Evolutionary conservation across 2,113 vertebrate genomes (phyloP).

Genomic region (Chaenocephalus aceratus): DNA sequence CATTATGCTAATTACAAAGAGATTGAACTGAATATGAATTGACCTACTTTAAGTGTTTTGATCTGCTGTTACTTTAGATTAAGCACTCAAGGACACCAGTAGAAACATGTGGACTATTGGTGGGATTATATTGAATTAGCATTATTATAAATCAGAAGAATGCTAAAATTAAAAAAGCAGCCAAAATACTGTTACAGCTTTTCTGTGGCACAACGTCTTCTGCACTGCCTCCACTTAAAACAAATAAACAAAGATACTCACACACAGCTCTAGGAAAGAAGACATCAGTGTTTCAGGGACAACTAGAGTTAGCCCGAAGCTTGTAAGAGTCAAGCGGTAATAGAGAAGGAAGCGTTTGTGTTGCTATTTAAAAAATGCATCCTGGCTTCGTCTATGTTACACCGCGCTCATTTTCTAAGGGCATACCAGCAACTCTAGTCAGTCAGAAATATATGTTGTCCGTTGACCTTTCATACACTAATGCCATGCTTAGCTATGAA

Average conservation of each 20-base stretch:
- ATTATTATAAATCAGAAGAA: not conserved
- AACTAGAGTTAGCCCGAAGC: not conserved
- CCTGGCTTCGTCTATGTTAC: not conserved
- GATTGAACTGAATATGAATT: constrained; percentile 8
- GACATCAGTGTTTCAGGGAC: not conserved
- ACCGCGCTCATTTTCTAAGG: constrained; percentile 33
- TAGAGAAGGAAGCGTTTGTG: not conserved
- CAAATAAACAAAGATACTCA: not conserved
- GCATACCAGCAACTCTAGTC: not conserved
- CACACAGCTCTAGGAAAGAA: too few species aligned
- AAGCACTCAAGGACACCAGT: not conserved
- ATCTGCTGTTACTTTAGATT: not conserved
- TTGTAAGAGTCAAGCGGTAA: not conserved
- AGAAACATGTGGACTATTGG: not conserved
- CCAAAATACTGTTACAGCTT: too few species aligned
- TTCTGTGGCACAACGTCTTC: not conserved
- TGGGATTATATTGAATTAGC: not conserved
- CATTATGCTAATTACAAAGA: constrained; percentile 21
- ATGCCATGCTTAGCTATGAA: not conserved
- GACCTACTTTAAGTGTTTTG: not conserved
- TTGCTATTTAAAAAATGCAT: constrained; percentile 25
- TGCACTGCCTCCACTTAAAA: too few species aligned
- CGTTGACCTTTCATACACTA: accelerated
- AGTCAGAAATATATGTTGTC: not conserved
- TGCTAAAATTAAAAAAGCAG: too few species aligned